phyloP scores from a whole-genome alignment of 2,888 invertebrate species.

The Automeris io region DNA sequence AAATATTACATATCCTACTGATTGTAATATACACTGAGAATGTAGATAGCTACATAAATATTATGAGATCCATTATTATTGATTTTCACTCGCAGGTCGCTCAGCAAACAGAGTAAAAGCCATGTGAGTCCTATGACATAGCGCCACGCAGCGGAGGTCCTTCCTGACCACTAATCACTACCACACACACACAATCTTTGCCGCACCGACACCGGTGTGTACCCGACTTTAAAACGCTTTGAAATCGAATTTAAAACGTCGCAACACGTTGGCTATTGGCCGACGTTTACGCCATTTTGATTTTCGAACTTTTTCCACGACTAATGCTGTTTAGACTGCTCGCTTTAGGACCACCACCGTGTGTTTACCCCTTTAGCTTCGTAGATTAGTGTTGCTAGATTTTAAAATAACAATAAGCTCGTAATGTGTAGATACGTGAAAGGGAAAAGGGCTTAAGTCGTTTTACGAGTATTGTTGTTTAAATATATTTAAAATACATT shows the following conservation, averaged over 20 bases:
- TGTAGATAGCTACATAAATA: too few relatives aligned
- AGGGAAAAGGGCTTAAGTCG: constrained; percentile 18
- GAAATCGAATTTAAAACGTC: constrained; percentile 25
- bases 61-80: neutral
- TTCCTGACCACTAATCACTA: constrained; percentile 53
- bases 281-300: constrained; percentile 30
- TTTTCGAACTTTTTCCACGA: constrained; percentile 23
- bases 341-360: constrained; percentile 60
- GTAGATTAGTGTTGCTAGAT: constrained; percentile 43
- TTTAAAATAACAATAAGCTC: constrained; percentile 48
- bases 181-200: constrained; percentile 55
- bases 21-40: too few relatives aligned
- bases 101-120: constrained; percentile 9
- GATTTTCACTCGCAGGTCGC: constrained; percentile 7
- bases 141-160: constrained; percentile 69
- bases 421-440: constrained; percentile 43
- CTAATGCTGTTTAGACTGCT: constrained; percentile 60
- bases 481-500: constrained; percentile 6
- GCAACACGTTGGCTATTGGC: constrained; percentile 17
- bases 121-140: constrained; percentile 25
- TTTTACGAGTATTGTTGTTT: constrained; percentile 12
- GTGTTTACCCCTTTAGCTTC: constrained; percentile 55
- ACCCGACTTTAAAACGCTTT: constrained; percentile 48
- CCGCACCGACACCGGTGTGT: constrained; percentile 50
- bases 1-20: too few relatives aligned